These are phyloP conservation scores for Hemaris fuciformis DNA, from an alignment of 2,888 invertebrate genomes.

Conservation along the genomic window DNA sequence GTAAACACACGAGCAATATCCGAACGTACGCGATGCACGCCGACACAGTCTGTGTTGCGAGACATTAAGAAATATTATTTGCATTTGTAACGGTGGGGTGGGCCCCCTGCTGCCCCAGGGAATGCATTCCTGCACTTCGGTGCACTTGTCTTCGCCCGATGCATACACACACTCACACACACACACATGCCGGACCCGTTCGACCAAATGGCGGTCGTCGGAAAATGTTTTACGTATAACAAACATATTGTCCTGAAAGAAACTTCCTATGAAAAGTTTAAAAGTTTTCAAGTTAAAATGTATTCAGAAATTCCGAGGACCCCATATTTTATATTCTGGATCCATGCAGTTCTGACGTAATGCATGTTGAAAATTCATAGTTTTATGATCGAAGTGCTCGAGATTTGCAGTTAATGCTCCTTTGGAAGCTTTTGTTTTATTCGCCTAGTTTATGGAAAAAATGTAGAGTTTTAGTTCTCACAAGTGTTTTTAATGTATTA, in stretches of 20 bases:
- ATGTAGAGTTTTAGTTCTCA: not conserved
- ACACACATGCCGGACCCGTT: not conserved
- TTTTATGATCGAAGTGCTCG: not conserved
- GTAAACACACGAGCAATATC: constrained; percentile 1
- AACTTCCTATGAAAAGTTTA: not conserved
- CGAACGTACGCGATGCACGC: not conserved
- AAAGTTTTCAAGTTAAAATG: constrained; percentile 7
- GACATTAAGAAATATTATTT: constrained; percentile 71
- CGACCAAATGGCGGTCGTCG: not conserved
- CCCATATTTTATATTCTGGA: not conserved
- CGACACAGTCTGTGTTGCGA: not conserved
- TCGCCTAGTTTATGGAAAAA: not conserved
- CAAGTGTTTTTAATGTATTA: no score
- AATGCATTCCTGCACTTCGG: constrained; percentile 64
- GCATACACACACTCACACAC: not conserved
- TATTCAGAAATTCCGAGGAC: not conserved
- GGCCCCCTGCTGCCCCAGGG: constrained; percentile 33
- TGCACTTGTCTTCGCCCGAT: constrained; percentile 54
- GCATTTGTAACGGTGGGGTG: constrained; percentile 66
- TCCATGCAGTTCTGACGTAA: not conserved
- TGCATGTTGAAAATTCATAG: not conserved
- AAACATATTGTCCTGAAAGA: constrained; percentile 3
- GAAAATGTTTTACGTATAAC: constrained; percentile 7
- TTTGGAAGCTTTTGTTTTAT: not conserved
- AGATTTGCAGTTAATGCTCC: not conserved